Percentiles rank a stretch among this genome's conserved stretches.
phyloP scores from a whole-genome alignment of 2,888 invertebrate species.

The Rhamnusium bicolor region DNA sequence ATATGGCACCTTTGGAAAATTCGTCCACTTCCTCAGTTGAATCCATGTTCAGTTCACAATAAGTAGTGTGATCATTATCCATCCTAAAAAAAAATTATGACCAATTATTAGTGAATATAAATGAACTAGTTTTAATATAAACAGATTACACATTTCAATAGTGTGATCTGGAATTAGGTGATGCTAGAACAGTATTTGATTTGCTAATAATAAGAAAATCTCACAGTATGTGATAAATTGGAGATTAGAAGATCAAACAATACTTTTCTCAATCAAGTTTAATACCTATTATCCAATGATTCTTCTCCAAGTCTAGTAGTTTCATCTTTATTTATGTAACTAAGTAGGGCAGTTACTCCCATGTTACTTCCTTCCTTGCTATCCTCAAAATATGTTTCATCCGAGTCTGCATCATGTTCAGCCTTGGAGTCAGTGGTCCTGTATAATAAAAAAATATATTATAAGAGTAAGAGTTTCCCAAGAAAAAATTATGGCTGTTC shows the following conservation, averaged over 20 bases:
- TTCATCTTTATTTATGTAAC: slow-evolving; percentile 48
- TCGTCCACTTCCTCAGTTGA: slow-evolving; percentile 46
- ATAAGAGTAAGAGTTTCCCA: background rate
- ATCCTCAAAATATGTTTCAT: slow-evolving; percentile 42
- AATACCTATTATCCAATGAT: slow-evolving; percentile 22
- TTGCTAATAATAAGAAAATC: no score
- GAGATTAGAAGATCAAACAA: no score
- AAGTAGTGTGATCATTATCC: background rate
- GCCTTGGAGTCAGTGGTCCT: background rate
- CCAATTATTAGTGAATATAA: background rate
- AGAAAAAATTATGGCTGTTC: no score
- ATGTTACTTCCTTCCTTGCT: slow-evolving; percentile 25
- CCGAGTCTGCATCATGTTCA: slow-evolving; percentile 34
- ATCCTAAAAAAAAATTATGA: background rate
- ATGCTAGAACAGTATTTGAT: no score
- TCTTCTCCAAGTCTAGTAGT: background rate
- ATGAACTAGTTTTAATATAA: no score
- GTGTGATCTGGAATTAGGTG: no score
- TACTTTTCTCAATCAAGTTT: no score
- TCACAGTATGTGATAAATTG: no score
- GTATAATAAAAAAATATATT: background rate
- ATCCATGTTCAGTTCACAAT: slow-evolving; percentile 28
- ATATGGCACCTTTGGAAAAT: slow-evolving; percentile 45
- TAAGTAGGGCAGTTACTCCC: slow-evolving; percentile 50
- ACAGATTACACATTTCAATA: no score